These are phyloP conservation scores for Drepana falcataria DNA, from an alignment of 2,888 invertebrate species.

Conservation along the genomic window DNA sequence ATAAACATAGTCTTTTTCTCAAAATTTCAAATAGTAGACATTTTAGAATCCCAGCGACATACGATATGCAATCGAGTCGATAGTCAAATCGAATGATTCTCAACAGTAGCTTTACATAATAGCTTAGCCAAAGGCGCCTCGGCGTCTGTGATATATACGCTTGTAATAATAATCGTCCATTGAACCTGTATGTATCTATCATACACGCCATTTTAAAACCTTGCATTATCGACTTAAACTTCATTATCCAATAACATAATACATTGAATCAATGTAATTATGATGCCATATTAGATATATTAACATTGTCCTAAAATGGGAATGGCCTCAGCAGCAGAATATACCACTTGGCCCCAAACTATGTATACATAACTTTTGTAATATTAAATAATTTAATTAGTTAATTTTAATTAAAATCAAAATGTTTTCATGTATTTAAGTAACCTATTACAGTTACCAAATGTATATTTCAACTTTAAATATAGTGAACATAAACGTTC, in stretches of 20 bases:
- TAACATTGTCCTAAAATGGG: conserved; percentile 10
- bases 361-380: conserved; percentile 12
- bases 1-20: not conserved
- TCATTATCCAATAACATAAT: conserved; percentile 11
- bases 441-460: not conserved
- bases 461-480: conserved; percentile 2
- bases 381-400: conserved; percentile 6
- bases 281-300: conserved; percentile 14
- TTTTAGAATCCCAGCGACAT: no score
- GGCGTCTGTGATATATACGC: conserved; percentile 72
- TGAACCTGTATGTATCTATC: conserved; percentile 41
- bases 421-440: not conserved
- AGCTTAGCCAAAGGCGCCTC: conserved; percentile 56
- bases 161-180: conserved; percentile 74
- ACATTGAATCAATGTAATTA: conserved; percentile 18
- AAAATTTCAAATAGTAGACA: not conserved
- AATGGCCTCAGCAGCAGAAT: conserved; percentile 4
- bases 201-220: conserved; percentile 25
- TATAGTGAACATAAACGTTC: not conserved
- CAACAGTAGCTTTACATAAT: conserved; percentile 31
- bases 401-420: conserved; percentile 19
- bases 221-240: conserved; percentile 22
- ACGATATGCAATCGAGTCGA: no score
- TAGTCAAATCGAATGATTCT: conserved; percentile 18
- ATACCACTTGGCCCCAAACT: conserved; percentile 22